Base-by-base conservation (phyloP, 2,797 vertebrate genomes). In the Ctenosaura bakeri region DNA sequence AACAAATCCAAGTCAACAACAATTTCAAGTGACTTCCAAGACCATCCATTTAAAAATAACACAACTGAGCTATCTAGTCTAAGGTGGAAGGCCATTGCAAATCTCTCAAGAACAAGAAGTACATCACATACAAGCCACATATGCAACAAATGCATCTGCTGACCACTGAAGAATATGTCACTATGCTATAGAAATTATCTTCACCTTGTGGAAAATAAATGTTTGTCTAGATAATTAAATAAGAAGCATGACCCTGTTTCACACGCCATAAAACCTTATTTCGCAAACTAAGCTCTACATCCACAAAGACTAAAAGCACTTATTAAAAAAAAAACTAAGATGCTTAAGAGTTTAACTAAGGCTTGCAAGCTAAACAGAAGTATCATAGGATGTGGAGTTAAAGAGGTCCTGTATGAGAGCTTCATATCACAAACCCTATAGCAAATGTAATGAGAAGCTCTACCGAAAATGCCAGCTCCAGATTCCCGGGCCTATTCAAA, bases 311-410 rank as follows among this genome's bases (percentile, higher is more conserved):
- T 64, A 78, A 64, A n/a, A 38, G 20, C 18, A 56, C n/a, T 12
- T 13, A 29, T 79, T 87, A 66, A 66, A 79, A n/a, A 52, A 18
- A 87, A 86, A 46, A 56, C 54, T 32, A 78, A 52, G 29, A 12
- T 62, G 29, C 29, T 80, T 80, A 46, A 64, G 74, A 13, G 29
- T 78, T 86, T 87, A 66, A 80, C 32, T 79, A 50, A 82, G 59
- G 54, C 52, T 74, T 56, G 16, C n/a, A 83, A 56, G 16, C 24
- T 74, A 59, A 35, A 56, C 14, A 80, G 62, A 69, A 69, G 29
- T 54, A 20, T 14, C 9, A 13, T 79, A 32, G 8, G 18, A 42
- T 78, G n/a, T 14, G 24, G 26, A n/a, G 35, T 26, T 9, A 83
- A 46, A 42, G 46, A 12, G 10, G 24, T n/a, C 29, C 54, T 59